Evolutionary conservation across 64 coral and sea anemone genomes (phyloP), one percentile per base, ranked within the genome.

Genomic region (Hydrozoanthus tunicans): DNA sequence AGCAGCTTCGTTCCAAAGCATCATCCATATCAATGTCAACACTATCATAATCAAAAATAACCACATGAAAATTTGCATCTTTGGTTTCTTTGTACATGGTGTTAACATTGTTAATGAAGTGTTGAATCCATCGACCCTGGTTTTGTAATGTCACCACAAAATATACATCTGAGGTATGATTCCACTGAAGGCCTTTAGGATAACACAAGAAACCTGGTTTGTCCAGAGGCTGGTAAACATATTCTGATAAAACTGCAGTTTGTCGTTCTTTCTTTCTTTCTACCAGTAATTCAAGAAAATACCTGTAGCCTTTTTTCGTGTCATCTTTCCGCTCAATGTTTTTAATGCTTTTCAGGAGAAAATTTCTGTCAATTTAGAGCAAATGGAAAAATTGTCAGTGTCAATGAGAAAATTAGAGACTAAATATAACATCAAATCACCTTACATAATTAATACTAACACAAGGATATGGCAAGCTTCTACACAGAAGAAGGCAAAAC

Each of bases 51-150:
- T 96, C 81, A 79, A 85, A 96, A 6, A 96, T 64, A 13, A 93
- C 26, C 23, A 96, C 58, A 65, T 68, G 15, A 10, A 93, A 63
- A 56, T 96, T 85, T 9, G 86, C 26, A 56, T 96, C 91, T 17
- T 65, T 53, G 3, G 91, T 91, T 66, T 43, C 65, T 11, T 74
- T 15, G 80, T 96, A 91, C 11, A 96, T 90, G 20, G 56, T 64
- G 63, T 96, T 76, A 14, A 92, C 72, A 69, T 94, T 93, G 62
- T 92, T 85, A 10, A 97, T 83, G 64, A 97, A 97, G 72, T 91
- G 85, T 12, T 94, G 92, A 27, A 97, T 14, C 95, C 95, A 96
- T 77, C 79, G 86, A 23, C 95, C 95, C 53, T 94, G 92, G 66
- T 82, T 91, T 82, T 93, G 90, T 15, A 78, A 90, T 3, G 95